Evolutionary conservation across 2,888 invertebrate species (phyloP), one percentile per base, ranked within the genome.

Genomic region (Drosophila yooni): DNA sequence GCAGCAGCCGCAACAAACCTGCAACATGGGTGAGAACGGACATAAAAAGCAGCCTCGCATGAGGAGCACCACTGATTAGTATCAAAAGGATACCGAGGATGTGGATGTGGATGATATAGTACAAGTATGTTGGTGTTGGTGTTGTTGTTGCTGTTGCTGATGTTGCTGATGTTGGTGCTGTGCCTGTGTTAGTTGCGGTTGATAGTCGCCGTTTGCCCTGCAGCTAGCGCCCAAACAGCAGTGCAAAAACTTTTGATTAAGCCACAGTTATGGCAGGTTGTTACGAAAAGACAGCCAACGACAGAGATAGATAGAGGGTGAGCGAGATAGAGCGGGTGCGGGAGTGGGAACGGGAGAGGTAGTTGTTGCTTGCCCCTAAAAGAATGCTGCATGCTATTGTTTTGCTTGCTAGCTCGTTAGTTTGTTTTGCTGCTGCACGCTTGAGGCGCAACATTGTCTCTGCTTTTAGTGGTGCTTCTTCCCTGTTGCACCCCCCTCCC

Each of bases 161-260:
- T 46, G 46, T 25, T 36, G 52, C 13, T 15, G 52, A 6, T 52
- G 52, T 7, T 73, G 40, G 4, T 56, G 31, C 15, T 57, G 57
- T 48, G 21, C 18, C 53, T 33, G 72, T 72, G 76, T 57, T 66
- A 70, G 82, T 69, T 84, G 81, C 56, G 76, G 83, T 73, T 80
- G 77, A 70, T 73, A 70, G 78, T 68, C 71, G 85, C 68, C 69
- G 76, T 70, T 70, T 77, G 87, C 83, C 83, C 83, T 86, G 71
- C 79, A 86, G 86, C 82, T 58, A 70, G 43, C 68, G 64, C 78
- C 70, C 73, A 38, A 76, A 52, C 65, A 76, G 65, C 76, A 79
- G 81, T 76, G 81, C 65, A 79, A 91, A 92, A 92, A 92, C 91
- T 92, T 92, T 92, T 92, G 91, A 92, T 92, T 92, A 92, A 91